Evolutionary conservation across 1,140 invertebrate species (phyloP).

Genomic region (Panagrolaimus sp.): DNA sequence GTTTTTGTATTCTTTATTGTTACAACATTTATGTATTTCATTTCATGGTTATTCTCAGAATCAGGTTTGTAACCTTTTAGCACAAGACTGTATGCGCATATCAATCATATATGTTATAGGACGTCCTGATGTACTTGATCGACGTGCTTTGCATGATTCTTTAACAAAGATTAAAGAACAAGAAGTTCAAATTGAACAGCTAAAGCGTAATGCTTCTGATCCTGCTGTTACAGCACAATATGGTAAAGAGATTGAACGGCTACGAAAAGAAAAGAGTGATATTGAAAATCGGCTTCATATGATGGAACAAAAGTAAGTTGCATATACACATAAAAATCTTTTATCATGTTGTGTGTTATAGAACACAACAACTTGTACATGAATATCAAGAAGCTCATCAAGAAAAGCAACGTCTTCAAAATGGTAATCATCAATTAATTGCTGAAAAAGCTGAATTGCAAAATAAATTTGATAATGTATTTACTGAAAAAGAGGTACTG

Average conservation of each 20-base stretch:
- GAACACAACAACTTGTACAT: too few species aligned
- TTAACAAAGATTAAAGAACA: background rate
- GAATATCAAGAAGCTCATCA: background rate
- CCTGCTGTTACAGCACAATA: slow-evolving; percentile 4
- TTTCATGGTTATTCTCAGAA: background rate
- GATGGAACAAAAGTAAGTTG: too few species aligned
- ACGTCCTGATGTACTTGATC: background rate
- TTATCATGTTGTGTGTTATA: too few species aligned
- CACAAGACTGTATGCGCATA: too few species aligned
- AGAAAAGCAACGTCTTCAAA: background rate
- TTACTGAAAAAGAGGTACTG: background rate
- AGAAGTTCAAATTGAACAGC: background rate
- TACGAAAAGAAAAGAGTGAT: background rate
- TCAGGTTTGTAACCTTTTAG: too few species aligned
- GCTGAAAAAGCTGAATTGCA: slow-evolving; percentile 2
- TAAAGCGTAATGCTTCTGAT: background rate
- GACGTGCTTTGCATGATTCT: background rate
- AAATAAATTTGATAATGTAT: background rate
- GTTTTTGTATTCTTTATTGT: background rate
- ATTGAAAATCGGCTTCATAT: background rate
- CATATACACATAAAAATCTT: too few species aligned
- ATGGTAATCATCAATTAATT: background rate
- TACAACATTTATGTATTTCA: background rate
- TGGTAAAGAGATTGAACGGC: background rate
- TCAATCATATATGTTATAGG: background rate